Evolutionary conservation across 2,888 invertebrate species (phyloP), one percentile per base, ranked within the genome.

Genomic region (Hetaerina titia): DNA sequence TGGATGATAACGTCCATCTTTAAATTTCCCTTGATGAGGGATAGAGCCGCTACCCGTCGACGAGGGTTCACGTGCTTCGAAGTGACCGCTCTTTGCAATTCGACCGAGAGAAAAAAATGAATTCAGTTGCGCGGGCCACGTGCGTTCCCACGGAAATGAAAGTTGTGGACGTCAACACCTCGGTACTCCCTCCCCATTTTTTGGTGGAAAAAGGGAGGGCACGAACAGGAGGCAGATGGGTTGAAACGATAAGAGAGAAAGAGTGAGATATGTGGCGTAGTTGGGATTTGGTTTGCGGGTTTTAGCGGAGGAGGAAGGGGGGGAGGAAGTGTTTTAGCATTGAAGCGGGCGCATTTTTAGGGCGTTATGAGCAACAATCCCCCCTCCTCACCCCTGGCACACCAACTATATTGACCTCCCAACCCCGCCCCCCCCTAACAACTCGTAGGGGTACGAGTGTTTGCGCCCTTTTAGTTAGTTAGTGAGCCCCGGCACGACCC

Each of bases 71-170:
- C 45, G 45, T 45, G 45, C 45, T 45, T 45, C 45, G 45, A 45
- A 45, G 45, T 45, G 45, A 45, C 45, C 45, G 45, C 45, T 45
- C 45, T 45, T 45, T 45, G 45, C 45, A 45, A 45, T 45, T 45
- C 45, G 45, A 45, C 45, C 45, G 45, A 45, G 45, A 45, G 45
- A 45, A 45, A 45, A 45, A 45, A 45, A 45, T 45, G 45, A 45
- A 45, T 45, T 45, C 45, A 45, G 45, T 45, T 45, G 45, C 45
- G 45, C 45, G 45, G 45, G 4, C 45, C 81, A 81, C 81, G 81
- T 81, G 81, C 31, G 81, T 81, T 81, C 81, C 81, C 81, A 81
- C 31, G 81, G 81, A 31, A 81, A 31, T 81, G 11, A 31, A 81
- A 31, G 22, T 81, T 31, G 81, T 4, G n/a, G 25, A 81, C 8